Evolutionary conservation across 2,113 vertebrate species (phyloP), one percentile per base, ranked within the genome.

Genomic region (Pteruthius melanotis): DNA sequence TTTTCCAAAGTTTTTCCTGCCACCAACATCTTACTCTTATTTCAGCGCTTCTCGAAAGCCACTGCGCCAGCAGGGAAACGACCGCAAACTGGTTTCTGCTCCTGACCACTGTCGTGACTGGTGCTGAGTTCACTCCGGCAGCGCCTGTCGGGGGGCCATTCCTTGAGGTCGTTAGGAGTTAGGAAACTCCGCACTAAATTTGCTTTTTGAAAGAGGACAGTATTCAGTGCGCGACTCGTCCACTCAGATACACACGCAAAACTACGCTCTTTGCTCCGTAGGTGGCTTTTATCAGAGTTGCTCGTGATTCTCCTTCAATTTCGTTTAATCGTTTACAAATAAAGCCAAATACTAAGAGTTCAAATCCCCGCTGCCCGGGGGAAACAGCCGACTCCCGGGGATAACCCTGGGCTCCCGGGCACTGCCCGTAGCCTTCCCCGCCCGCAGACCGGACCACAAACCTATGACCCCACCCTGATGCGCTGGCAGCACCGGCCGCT

Each of bases 251-350:
- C 52, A 40, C 40, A 2, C 9, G 1, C 37, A 44, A 60, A 83
- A 1, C 8, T 49, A 16, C 8, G 0, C 10, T 80, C 45, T 28
- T 70, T 70, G 6, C 63, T 52, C 40, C 4, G 4, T 6, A 1
- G 10, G 22, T 15, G 30, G 3, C 28, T 88, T 69, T 39, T 23
- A 49, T 13, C 10, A 19, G 39, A 7, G 22, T 11, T 39, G 40
- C 3, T 13, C 15, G 1, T 35, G 74, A 7, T 63, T 75, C 13
- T 37, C 37, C 31, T 42, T 37, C 24, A n/a, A 13, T 94, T 93
- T 91, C 60, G 23, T 96, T 96, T 82, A 83, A 40, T 61, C 54
- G 6, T 88, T 82, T 72, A 20, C 40, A 35, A 40, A 16, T 21
- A 15, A 57, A 82, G 7, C 15, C 19, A 19, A 30, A 49, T 26